A percentile compares a stretch with the other conserved stretches of the same genome.
Evolutionary conservation across 2,888 invertebrate genomes (phyloP).

Genomic region (Tachystola acroxantha): DNA sequence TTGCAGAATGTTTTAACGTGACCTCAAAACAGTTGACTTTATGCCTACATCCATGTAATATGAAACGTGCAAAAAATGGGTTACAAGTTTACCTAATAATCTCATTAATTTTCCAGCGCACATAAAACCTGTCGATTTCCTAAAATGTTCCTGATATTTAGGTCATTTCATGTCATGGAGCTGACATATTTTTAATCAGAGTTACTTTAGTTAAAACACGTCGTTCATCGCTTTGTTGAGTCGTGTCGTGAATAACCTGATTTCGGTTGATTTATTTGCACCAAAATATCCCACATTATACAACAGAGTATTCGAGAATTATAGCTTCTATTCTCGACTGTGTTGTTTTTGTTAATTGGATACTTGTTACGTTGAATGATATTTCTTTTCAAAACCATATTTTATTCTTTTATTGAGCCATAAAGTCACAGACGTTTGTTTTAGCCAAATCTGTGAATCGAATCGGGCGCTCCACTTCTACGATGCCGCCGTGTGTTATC

Average conservation of each 20-base stretch:
- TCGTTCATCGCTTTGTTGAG: neutral
- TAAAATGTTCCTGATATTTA: neutral
- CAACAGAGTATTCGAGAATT: slow-evolving; percentile 29
- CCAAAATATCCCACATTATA: slow-evolving; percentile 39
- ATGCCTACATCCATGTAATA: too few relatives aligned
- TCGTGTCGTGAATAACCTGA: slow-evolving; percentile 30
- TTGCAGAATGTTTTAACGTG: too few relatives aligned
- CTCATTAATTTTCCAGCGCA: neutral
- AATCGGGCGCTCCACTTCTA: too few relatives aligned
- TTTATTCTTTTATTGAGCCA: neutral
- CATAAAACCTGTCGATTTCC: neutral
- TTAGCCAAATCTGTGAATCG: too few relatives aligned
- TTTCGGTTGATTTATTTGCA: slow-evolving; percentile 44
- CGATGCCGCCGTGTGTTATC: too few relatives aligned
- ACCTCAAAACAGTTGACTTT: too few relatives aligned
- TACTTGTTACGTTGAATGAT: slow-evolving; percentile 1
- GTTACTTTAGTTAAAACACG: too few relatives aligned
- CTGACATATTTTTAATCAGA: neutral
- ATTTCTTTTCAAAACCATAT: neutral
- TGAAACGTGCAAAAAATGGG: too few relatives aligned
- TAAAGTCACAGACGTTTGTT: too few relatives aligned
- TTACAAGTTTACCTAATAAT: too few relatives aligned
- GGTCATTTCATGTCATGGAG: neutral
- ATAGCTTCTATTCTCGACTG: slow-evolving; percentile 22
- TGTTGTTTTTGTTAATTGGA: slow-evolving; percentile 10